Base-by-base conservation (phyloP, 1,140 invertebrate species). In the Drosophila biarmipes region DNA sequence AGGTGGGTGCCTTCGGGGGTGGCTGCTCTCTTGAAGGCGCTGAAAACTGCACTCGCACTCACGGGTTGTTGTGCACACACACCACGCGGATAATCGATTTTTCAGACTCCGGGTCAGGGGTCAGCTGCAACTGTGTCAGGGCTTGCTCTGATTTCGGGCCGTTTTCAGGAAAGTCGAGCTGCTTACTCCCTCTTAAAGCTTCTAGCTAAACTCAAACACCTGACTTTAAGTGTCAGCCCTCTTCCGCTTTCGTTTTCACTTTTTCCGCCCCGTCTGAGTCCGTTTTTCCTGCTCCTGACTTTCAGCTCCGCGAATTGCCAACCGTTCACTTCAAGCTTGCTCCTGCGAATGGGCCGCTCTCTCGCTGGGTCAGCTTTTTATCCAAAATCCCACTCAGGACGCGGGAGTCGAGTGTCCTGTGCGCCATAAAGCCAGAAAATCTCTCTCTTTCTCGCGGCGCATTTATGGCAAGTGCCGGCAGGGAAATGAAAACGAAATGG, bases 191-290 rank as follows among this genome's bases (percentile, higher is more conserved):
- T 45, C 46, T 55, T 27, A 19, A 59, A 43, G 53, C 6, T 8
- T 29, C 12, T 53, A 24, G 12, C 11, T 19, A 4, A 4, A 12
- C n/a, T 14, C 4, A 4, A 31, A 34, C 31, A 24, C 45, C 52
- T 58, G 14, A 7, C 51, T 35, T 63, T 38, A 31, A 51, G 34
- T 43, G 37, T 40, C 38, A 40, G 51, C 37, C 46, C 72, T 38
- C 40, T 67, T 74, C 66, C 73, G 82, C 74, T 84, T 84, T 84
- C 80, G 80, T 78, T 86, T 86, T 86, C 82, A 86, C 82, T 82
- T 73, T 27, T 49, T 73, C 58, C 66, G 59, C 52, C 73, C 43
- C 61, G 54, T 42, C 46, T 49, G 45, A 27, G 17, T 51, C 63
- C 27, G 10, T 51, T 45, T 63, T 34, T 56, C 15, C 24, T 67